Evolutionary conservation across 2,888 invertebrate genomes (phyloP).

Genomic region (Nezara viridula): DNA sequence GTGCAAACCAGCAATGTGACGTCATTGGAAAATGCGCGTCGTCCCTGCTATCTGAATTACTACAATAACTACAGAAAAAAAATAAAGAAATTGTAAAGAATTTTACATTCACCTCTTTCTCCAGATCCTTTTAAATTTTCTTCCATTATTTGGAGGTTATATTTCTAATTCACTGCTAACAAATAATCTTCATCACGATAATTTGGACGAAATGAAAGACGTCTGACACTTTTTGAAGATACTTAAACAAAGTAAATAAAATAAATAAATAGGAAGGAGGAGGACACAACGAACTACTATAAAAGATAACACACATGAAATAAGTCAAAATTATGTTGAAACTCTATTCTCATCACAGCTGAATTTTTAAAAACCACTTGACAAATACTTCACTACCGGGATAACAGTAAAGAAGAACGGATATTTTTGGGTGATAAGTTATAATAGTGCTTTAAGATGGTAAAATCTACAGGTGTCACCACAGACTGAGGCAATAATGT

Average conservation of each 20-base stretch:
- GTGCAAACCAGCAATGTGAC: constrained; percentile 74
- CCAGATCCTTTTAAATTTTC: neutral
- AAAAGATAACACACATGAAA: constrained; percentile 30
- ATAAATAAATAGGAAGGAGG: neutral
- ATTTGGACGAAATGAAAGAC: neutral
- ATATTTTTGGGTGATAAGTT: neutral
- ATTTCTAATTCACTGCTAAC: neutral
- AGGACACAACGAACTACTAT: neutral
- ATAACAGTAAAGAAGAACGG: neutral
- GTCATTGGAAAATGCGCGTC: constrained; percentile 69
- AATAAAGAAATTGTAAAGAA: neutral
- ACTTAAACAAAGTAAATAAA: neutral
- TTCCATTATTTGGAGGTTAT: constrained; percentile 14
- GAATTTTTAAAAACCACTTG: neutral
- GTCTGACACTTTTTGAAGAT: neutral
- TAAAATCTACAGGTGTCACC: constrained; percentile 44
- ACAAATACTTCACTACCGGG: neutral
- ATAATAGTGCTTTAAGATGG: too few species aligned
- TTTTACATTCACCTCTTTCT: neutral
- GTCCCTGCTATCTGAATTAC: constrained; percentile 56
- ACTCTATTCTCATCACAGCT: neutral
- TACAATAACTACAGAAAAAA: constrained; percentile 29
- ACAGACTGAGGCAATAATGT: neutral
- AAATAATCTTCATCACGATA: constrained; percentile 10
- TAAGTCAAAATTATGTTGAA: neutral